Conservation (phyloP, 2,113 vertebrate species). For the Falcunculus frontatus region DNA sequence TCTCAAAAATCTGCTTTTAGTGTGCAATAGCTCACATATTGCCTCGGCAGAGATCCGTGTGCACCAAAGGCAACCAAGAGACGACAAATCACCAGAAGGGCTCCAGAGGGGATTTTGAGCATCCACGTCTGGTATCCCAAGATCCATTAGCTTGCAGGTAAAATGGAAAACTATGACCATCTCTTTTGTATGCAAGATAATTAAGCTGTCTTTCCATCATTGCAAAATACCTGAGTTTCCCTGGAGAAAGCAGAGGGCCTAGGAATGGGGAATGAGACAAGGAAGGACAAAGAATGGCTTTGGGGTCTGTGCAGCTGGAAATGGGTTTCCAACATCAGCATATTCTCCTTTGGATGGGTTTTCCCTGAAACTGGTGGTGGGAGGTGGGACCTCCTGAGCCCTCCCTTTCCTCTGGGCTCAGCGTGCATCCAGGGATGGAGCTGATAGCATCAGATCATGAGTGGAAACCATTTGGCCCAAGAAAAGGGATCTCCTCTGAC, state of each 20-base stretch:
- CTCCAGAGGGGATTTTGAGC: conserved; percentile 49
- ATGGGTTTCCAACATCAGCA: not conserved
- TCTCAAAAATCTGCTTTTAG: conserved; percentile 41
- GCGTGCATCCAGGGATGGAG: not conserved
- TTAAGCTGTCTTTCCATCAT: conserved; percentile 27
- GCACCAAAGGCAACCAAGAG: conserved; percentile 25
- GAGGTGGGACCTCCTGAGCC: not conserved
- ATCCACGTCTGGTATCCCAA: conserved; percentile 45
- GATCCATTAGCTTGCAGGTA: conserved; percentile 59
- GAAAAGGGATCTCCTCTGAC: not conserved
- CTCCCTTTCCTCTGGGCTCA: not conserved
- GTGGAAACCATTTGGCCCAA: not conserved
- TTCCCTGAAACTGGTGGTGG: not conserved
- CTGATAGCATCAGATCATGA: not conserved
- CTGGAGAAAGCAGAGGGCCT: conserved; percentile 36
- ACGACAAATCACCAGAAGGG: conserved; percentile 33
- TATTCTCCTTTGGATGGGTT: not conserved
- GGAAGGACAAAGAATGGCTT: not conserved
- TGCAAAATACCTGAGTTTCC: conserved; percentile 50
- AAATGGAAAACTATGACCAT: not conserved
- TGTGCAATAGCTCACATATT: conserved; percentile 18
- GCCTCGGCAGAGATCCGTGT: conserved; percentile 20
- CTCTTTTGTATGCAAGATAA: conserved; percentile 2
- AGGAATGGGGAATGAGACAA: not conserved
- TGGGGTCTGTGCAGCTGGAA: not conserved